phyloP scores from a whole-genome alignment of 2,888 invertebrate species.

The Pseudococcus jackbeardsleyi region DNA sequence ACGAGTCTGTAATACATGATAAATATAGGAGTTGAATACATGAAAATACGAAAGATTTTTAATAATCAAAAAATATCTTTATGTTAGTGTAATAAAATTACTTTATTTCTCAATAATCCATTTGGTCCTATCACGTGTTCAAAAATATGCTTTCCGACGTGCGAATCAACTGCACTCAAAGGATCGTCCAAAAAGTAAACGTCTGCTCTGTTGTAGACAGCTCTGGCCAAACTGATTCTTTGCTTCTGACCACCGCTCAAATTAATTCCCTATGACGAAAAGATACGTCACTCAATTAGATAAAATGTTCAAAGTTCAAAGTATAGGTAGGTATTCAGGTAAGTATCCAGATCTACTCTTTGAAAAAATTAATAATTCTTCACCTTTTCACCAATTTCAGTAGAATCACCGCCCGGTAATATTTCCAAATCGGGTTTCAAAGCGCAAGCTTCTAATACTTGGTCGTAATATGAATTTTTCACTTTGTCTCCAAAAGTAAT shows the following conservation, averaged over 20 bases:
- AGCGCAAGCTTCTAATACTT: constrained; percentile 91
- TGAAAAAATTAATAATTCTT: background rate
- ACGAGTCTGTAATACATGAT: constrained; percentile 75
- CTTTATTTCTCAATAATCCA: constrained; percentile 68
- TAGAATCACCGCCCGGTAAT: constrained; percentile 92
- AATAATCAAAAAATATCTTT: no score
- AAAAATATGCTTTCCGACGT: constrained; percentile 77
- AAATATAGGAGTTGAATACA: background rate
- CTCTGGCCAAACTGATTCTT: constrained; percentile 72
- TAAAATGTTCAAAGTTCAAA: background rate
- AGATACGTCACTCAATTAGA: background rate
- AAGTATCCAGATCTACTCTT: no score
- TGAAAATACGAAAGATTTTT: no score
- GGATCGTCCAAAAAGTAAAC: constrained; percentile 76
- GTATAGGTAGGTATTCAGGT: no score
- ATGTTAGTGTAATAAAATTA: constrained; percentile 7
- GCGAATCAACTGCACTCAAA: constrained; percentile 76
- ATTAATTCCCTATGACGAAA: constrained; percentile 70
- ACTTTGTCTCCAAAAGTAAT: constrained; percentile 87
- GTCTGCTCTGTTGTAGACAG: constrained; percentile 72
- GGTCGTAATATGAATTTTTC: constrained; percentile 80
- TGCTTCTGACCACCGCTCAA: constrained; percentile 73
- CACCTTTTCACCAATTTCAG: constrained; percentile 96
- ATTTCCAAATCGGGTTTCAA: constrained; percentile 92
- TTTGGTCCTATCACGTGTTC: constrained; percentile 74